phyloP scores from a whole-genome alignment of 2,113 vertebrate species.

The Ciconia boyciana region DNA sequence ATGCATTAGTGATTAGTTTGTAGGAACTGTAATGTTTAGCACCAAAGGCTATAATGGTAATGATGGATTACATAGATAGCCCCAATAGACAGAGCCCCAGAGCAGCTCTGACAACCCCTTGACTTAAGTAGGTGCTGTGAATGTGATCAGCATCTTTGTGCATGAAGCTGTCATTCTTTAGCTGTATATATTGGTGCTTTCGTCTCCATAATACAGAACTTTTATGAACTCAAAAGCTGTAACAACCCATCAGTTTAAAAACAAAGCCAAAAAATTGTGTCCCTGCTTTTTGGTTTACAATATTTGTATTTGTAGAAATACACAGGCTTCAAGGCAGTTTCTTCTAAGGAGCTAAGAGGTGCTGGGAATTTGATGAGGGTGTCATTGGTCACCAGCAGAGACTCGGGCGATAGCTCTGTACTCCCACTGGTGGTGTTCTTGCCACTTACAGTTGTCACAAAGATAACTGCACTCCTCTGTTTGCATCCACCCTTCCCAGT shows the following conservation, averaged over 20 bases:
- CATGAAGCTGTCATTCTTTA: neutral
- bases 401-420: neutral
- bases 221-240: neutral
- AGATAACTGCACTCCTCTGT: slow-evolving; percentile 22
- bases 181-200: neutral
- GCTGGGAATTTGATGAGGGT: slow-evolving; percentile 16
- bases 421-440: neutral
- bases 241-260: neutral
- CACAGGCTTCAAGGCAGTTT: neutral
- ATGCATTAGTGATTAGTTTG: neutral
- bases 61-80: neutral
- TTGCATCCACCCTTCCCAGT: neutral
- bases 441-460: slow-evolving; percentile 29
- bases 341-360: neutral
- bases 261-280: neutral
- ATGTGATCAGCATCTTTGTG: neutral
- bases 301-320: neutral
- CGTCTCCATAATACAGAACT: neutral
- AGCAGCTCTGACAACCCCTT: neutral
- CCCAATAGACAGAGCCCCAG: neutral
- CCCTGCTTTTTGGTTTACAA: neutral
- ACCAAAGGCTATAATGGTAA: neutral
- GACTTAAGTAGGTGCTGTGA: neutral
- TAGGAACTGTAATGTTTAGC: neutral
- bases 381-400: slow-evolving; percentile 16